These are phyloP conservation scores for Dipodomys merriami DNA, from an alignment of 2,113 vertebrate species.

Conservation along the genomic window DNA sequence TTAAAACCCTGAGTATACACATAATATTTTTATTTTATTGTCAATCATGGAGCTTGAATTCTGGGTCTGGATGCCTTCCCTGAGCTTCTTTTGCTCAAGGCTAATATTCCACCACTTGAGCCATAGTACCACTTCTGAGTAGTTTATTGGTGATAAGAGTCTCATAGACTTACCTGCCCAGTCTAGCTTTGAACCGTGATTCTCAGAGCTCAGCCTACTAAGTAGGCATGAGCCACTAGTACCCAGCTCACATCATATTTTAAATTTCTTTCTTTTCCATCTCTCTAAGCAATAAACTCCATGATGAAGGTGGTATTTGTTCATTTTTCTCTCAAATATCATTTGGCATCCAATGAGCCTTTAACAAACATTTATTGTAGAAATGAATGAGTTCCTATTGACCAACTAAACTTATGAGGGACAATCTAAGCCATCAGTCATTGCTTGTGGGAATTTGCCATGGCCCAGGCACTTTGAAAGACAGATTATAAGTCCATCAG, in stretches of 20 bases:
- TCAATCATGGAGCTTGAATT: neutral
- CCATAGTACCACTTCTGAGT: no score
- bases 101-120: no score
- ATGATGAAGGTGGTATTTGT: neutral
- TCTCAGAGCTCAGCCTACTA: no score
- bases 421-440: neutral
- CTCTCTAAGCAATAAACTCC: neutral
- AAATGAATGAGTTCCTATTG: slow-evolving; percentile 11
- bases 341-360: neutral
- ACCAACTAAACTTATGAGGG: neutral
- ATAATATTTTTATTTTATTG: neutral
- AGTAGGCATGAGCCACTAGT: no score
- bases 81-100: no score
- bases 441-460: neutral
- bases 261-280: neutral
- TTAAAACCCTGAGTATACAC: neutral
- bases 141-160: no score
- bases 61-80: no score
- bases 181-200: no score
- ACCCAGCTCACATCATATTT: no score
- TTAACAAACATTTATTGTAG: slow-evolving; percentile 22
- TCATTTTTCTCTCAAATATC: neutral
- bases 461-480: neutral
- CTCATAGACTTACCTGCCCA: no score
- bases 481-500: neutral